Conservation (phyloP, 1,140 invertebrate species). For the Lucilia sericata region DNA sequence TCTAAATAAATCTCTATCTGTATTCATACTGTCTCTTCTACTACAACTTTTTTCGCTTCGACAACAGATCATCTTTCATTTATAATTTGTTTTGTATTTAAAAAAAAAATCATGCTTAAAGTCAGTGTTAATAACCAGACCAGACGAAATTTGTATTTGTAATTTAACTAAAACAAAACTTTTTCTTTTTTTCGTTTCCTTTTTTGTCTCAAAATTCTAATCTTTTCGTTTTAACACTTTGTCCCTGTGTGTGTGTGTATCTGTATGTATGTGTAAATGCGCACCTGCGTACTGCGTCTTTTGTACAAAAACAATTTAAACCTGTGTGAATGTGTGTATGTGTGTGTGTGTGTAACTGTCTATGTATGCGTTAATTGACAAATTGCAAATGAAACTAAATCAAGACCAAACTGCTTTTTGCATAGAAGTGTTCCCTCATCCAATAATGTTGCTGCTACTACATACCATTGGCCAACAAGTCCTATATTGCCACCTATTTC, state of each 20-base stretch:
- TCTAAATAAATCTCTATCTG: not conserved
- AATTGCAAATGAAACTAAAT: conserved; percentile 43
- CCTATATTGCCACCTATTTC: conserved; percentile 79
- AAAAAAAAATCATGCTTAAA: conserved; percentile 37
- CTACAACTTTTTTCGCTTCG: not conserved
- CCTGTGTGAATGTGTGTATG: not conserved
- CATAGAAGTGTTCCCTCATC: conserved; percentile 72
- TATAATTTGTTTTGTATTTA: not conserved
- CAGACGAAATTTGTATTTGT: conserved; percentile 41
- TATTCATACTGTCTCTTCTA: not conserved
- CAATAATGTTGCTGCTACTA: conserved; percentile 70
- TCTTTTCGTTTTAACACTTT: conserved; percentile 21
- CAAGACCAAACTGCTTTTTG: conserved; percentile 69
- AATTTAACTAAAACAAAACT: conserved; percentile 23
- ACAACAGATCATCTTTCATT: not conserved
- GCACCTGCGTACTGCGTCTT: no score
- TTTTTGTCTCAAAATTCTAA: conserved; percentile 19
- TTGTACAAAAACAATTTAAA: no score
- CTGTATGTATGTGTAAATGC: not conserved
- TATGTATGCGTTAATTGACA: not conserved
- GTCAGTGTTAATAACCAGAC: conserved; percentile 32
- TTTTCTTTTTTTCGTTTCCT: conserved; percentile 33
- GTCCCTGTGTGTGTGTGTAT: conserved; percentile 35
- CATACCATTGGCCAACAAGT: conserved; percentile 81
- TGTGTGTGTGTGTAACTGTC: not conserved